Percentiles rank a stretch among this genome's conserved stretches.
Evolutionary conservation across 1,140 invertebrate genomes (phyloP).

Genomic region (Camponotus floridanus): DNA sequence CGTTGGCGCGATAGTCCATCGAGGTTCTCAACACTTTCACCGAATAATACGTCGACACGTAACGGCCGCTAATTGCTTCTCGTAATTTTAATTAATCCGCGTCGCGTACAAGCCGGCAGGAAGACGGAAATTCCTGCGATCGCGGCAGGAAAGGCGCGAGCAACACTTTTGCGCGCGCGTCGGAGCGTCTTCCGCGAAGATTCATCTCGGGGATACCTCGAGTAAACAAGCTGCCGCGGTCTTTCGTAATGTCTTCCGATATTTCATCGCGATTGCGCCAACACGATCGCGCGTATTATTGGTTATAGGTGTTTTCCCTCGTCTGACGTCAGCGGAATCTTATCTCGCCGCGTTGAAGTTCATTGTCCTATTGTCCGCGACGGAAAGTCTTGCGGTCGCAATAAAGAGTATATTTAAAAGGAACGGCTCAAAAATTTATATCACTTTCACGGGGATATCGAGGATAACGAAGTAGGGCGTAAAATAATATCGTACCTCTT

Average conservation of each 20-base stretch:
- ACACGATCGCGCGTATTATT: constrained; percentile 29
- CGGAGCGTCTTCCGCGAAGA: constrained; percentile 25
- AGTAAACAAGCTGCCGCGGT: constrained; percentile 49
- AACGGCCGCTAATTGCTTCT: constrained; percentile 69
- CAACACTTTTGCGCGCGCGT: constrained; percentile 1
- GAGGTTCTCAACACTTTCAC: constrained; percentile 77
- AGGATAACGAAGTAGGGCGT: background rate
- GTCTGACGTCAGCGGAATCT: background rate
- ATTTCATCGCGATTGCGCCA: constrained; percentile 53
- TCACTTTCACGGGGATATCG: background rate
- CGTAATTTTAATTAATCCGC: constrained; percentile 71
- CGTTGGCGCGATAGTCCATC: constrained; percentile 33
- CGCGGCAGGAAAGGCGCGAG: constrained; percentile 40
- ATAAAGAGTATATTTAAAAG: constrained; percentile 12
- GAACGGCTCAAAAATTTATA: constrained; percentile 12
- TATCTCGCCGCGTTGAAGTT: constrained; percentile 4
- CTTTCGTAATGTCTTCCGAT: constrained; percentile 46
- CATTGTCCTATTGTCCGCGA: constrained; percentile 15
- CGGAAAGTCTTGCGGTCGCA: background rate
- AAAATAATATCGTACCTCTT: constrained; percentile 29
- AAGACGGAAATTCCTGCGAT: constrained; percentile 57
- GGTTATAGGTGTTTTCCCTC: constrained; percentile 26
- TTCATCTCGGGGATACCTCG: constrained; percentile 33
- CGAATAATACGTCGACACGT: constrained; percentile 70
- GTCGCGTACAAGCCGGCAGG: constrained; percentile 41